phyloP scores from a whole-genome alignment of 2,113 vertebrate genomes.

The Sula dactylatra region DNA sequence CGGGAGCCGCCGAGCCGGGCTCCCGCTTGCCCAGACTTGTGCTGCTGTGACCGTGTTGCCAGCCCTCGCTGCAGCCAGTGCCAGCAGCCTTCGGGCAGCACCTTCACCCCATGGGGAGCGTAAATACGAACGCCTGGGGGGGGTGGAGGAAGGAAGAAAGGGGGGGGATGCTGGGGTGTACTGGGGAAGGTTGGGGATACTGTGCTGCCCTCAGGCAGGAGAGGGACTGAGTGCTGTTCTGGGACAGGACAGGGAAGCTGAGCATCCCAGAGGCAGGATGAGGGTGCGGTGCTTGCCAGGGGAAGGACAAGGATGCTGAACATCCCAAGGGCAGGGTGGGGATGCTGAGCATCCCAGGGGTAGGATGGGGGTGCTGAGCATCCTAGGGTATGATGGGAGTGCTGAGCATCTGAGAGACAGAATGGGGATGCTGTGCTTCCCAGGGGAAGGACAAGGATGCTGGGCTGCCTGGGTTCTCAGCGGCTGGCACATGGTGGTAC shows the following conservation, averaged over 20 bases:
- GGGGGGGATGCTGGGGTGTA: neutral
- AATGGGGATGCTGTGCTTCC: neutral
- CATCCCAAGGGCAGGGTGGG: fast-evolving
- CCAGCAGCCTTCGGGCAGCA: neutral
- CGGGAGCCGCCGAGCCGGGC: neutral
- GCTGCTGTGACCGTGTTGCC: neutral
- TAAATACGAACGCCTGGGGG: neutral
- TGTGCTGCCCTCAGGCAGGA: neutral
- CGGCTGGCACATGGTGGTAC: neutral
- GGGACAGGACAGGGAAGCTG: too few relatives aligned
- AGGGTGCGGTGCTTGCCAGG: too few relatives aligned
- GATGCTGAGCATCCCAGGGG: too few relatives aligned
- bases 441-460: neutral
- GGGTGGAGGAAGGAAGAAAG: neutral
- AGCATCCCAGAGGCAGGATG: too few relatives aligned
- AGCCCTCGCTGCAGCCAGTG: neutral
- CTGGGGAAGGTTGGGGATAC: neutral
- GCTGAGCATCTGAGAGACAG: too few relatives aligned
- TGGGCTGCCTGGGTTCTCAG: neutral
- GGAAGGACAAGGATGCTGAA: neutral
- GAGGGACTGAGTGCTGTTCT: neutral
- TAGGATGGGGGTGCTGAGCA: neutral
- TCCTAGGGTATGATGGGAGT: neutral
- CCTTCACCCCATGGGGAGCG: neutral
- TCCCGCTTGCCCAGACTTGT: fast-evolving